These are phyloP conservation scores for Malurus splendens DNA, from an alignment of 2,797 vertebrate genomes.

Conservation along the genomic window DNA sequence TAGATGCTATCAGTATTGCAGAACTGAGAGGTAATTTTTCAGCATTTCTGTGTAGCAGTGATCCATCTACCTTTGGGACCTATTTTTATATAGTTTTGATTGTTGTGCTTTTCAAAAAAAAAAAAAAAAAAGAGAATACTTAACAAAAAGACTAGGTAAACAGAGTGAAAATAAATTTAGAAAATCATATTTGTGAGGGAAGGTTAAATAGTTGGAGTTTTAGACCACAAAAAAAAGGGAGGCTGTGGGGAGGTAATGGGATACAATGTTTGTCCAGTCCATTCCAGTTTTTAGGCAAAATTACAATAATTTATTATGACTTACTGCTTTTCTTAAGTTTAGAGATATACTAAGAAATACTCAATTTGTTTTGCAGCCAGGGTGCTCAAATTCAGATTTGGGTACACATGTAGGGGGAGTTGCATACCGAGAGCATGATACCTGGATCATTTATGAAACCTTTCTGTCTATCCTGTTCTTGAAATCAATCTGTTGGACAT, in stretches of 20 bases:
- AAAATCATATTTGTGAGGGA: background rate
- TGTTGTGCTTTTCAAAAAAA: background rate
- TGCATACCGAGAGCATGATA: background rate
- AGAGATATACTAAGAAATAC: background rate
- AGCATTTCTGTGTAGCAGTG: background rate
- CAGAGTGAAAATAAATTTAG: background rate
- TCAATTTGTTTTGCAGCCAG: background rate
- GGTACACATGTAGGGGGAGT: background rate
- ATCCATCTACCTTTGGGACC: background rate
- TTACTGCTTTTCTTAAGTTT: background rate
- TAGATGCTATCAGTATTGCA: background rate
- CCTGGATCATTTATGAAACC: background rate
- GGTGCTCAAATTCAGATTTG: background rate
- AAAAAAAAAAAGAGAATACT: background rate
- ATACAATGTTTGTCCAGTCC: background rate
- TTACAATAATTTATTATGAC: background rate
- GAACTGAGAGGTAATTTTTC: background rate
- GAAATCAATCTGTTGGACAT: background rate
- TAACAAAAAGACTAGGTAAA: background rate
- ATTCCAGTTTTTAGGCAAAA: background rate
- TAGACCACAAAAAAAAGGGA: background rate
- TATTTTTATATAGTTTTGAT: background rate
- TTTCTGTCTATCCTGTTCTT: background rate
- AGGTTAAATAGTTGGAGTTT: background rate
- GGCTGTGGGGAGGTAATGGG: background rate